Conservation (phyloP, 2,113 vertebrate genomes). For the Montifringilla adamsi region DNA sequence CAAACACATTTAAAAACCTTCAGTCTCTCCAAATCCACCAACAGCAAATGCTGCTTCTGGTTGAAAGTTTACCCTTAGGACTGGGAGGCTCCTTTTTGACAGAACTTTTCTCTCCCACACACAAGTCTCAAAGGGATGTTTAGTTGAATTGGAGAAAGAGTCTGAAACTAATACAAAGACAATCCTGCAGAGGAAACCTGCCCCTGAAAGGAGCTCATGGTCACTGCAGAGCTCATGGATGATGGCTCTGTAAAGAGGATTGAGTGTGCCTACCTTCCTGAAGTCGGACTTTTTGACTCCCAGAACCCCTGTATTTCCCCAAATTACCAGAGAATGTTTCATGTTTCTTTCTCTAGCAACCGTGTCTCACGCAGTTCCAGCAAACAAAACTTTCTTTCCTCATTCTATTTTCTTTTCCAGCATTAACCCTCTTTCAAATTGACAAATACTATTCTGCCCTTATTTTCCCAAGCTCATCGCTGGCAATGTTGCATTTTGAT, state of each 20-base stretch:
- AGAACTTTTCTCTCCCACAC: background rate
- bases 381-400: background rate
- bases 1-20: background rate
- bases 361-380: background rate
- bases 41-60: background rate
- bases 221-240: background rate
- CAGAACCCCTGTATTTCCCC: background rate
- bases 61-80: background rate
- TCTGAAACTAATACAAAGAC: background rate
- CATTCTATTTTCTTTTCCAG: background rate
- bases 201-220: background rate
- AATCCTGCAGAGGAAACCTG: background rate
- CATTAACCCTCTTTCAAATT: background rate
- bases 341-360: background rate
- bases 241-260: rapidly evolving
- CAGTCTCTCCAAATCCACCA: background rate
- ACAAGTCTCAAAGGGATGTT: background rate
- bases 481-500: background rate
- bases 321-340: background rate
- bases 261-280: rapidly evolving
- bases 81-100: background rate
- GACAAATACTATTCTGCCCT: background rate
- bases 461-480: background rate
- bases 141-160: background rate
- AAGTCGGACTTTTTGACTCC: background rate